Base-by-base conservation (phyloP, 2,888 invertebrate species). In the Lasioglossum vierecki region DNA sequence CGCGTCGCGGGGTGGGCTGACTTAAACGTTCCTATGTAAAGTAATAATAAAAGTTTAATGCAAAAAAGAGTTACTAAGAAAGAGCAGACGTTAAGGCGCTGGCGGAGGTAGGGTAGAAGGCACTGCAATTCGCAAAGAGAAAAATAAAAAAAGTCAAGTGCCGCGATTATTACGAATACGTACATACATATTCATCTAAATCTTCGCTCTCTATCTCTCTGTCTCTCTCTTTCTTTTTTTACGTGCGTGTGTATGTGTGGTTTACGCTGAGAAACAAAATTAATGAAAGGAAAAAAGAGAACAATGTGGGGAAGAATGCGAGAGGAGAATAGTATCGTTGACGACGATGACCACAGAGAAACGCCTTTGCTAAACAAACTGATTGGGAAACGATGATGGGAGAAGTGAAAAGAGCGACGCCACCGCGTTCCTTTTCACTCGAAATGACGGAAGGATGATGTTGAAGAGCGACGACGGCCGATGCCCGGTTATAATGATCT, bases 21-120 rank as follows among this genome's bases (percentile, higher is more conserved):
- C 87, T 91, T 90, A 90, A 94, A 94, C 94, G 94, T 94, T 94
- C 94, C 94, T 94, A 94, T 94, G 94, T 94, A 94, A 94, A 94
- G 94, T 94, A 94, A 94, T 94, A 94, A 94, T 93, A 92, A 92
- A 92, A 90, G 91, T 90, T 92, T 91, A 90, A 91, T 90, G 88
- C 90, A 92, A 89, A 90, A 85, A 89, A 91, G 90, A 90, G 88
- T 91, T 90, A 90, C 90, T 91, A 92, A 90, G 89, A 88, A 83
- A 84, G 68, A 75, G 75, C 85, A 84, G 79, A 89, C 85, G 44
- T 82, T 87, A 84, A 84, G 73, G 76, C 80, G 86, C 87, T 84
- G 88, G 72, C 83, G 83, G 83, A 90, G 89, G 89, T 93, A 92
- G 92, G 91, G 88, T 93, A 92, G 91, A 87, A 88, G 82, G 85